phyloP scores from a whole-genome alignment of 2,797 vertebrate genomes.

The Mus minutoides region DNA sequence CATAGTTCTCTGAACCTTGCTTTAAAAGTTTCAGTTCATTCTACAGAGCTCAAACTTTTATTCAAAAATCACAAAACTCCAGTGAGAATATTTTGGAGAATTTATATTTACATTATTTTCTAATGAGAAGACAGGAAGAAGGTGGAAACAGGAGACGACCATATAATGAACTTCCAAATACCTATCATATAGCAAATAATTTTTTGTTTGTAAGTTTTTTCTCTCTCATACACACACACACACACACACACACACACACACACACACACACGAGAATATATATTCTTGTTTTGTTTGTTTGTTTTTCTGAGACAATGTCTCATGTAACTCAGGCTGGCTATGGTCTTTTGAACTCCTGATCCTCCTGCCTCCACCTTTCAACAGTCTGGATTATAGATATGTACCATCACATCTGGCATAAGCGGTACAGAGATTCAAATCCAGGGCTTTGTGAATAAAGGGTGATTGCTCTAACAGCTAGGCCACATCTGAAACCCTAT shows the following conservation, averaged over 20 bases:
- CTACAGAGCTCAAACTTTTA: neutral
- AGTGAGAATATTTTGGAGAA: neutral
- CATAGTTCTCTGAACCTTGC: neutral
- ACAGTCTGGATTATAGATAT: neutral
- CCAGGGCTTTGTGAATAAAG: neutral
- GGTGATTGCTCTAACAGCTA: neutral
- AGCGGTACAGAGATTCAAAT: neutral
- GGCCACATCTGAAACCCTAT: neutral
- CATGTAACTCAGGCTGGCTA: neutral
- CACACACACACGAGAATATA: neutral
- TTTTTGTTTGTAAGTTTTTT: neutral
- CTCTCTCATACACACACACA: no score
- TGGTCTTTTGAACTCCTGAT: neutral
- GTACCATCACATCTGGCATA: neutral
- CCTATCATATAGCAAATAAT: neutral
- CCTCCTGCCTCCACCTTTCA: neutral
- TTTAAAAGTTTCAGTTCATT: neutral
- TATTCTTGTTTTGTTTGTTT: no score
- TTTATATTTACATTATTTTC: constrained; percentile 6
- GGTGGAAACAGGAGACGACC: neutral
- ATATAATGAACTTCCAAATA: neutral
- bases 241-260: no score
- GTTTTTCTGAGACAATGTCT: neutral
- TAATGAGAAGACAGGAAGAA: neutral
- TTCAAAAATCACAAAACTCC: neutral